Percentiles rank a stretch among this genome's conserved stretches.
These are phyloP conservation scores for Hippoglossus hippoglossus DNA, from an alignment of 2,797 vertebrate genomes.

Conservation along the genomic window DNA sequence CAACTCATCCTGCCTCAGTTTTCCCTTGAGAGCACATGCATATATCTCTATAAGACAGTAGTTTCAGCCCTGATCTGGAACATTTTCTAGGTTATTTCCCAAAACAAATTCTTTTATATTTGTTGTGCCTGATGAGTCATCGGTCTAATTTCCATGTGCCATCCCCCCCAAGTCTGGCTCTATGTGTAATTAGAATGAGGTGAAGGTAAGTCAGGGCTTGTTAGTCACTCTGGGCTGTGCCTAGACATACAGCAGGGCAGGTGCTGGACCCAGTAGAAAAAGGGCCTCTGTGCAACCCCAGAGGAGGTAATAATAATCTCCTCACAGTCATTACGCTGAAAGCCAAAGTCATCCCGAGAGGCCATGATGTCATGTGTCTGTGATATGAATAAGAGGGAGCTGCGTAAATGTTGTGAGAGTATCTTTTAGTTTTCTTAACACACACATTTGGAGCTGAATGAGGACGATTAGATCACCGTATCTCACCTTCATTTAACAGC, in stretches of 20 bases:
- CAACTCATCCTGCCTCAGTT: constrained; percentile 28
- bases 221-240: constrained; percentile 63
- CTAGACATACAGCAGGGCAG: constrained; percentile 43
- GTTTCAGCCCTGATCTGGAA: neutral
- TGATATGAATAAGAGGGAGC: constrained; percentile 21
- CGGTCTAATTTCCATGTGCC: neutral
- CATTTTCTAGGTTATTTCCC: neutral
- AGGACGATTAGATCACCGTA: too few relatives aligned
- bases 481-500: too few relatives aligned
- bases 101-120: neutral
- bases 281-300: constrained; percentile 42
- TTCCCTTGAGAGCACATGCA: neutral
- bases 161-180: constrained; percentile 5
- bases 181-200: constrained; percentile 48
- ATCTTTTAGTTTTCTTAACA: too few relatives aligned
- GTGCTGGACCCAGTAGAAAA: constrained; percentile 46
- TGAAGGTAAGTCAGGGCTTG: constrained; percentile 60
- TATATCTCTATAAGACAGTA: too few relatives aligned
- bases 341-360: constrained; percentile 59
- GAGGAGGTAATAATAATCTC: constrained; percentile 60
- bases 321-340: constrained; percentile 51
- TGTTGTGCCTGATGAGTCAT: constrained; percentile 38
- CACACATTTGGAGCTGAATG: too few relatives aligned
- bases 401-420: neutral
- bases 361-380: constrained; percentile 68